phyloP scores from a whole-genome alignment of 2,888 invertebrate species.

The Spilosoma lubricipeda region DNA sequence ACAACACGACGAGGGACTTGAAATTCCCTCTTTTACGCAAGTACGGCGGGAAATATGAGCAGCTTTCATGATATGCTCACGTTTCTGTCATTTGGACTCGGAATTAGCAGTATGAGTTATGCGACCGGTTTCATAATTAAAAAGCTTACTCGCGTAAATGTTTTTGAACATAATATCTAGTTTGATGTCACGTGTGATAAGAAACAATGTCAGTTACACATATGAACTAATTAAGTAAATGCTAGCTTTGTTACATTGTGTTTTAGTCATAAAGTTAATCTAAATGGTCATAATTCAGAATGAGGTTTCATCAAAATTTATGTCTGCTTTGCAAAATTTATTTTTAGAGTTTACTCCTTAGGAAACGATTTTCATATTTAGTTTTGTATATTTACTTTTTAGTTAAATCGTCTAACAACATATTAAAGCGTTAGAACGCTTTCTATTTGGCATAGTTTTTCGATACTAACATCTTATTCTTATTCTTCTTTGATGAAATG shows the following conservation, averaged over 20 bases:
- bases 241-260: background rate
- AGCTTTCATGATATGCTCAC: slow-evolving; percentile 19
- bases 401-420: no score
- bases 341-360: no score
- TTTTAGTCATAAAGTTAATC: background rate
- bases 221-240: background rate
- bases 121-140: slow-evolving; percentile 14
- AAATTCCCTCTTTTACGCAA: slow-evolving; percentile 31
- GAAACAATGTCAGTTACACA: background rate
- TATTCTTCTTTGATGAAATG: no score
- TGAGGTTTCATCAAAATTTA: background rate
- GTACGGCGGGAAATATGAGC: slow-evolving; percentile 16
- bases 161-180: slow-evolving; percentile 1
- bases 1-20: slow-evolving; percentile 33
- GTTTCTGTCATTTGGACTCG: slow-evolving; percentile 10
- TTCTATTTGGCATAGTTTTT: no score
- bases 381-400: no score
- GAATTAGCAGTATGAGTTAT: slow-evolving; percentile 12
- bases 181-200: background rate
- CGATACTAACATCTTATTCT: no score
- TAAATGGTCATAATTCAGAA: background rate
- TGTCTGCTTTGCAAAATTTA: background rate
- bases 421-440: no score
- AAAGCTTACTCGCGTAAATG: slow-evolving; percentile 7
- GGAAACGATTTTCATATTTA: no score